phyloP scores from a whole-genome alignment of 1,140 invertebrate genomes.

The Drosophila orena region DNA sequence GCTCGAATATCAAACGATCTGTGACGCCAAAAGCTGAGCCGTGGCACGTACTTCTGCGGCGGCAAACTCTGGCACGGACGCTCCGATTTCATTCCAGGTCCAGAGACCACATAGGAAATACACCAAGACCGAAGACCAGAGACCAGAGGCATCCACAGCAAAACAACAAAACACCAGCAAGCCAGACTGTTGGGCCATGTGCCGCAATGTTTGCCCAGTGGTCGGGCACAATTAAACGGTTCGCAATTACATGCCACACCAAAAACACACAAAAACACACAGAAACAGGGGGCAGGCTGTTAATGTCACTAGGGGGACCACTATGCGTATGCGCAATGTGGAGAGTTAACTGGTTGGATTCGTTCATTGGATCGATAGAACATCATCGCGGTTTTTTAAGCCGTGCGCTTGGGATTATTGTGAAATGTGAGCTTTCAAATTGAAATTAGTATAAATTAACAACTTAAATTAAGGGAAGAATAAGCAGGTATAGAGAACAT shows the following conservation, averaged over 20 bases:
- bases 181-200: slow-evolving; percentile 22
- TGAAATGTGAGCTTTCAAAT: neutral
- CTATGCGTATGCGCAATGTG: slow-evolving; percentile 54
- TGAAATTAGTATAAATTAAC: neutral
- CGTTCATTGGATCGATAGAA: slow-evolving; percentile 19
- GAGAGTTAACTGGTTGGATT: slow-evolving; percentile 5
- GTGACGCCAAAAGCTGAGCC: slow-evolving; percentile 67
- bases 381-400: neutral
- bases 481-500: too few species aligned
- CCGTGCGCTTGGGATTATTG: neutral
- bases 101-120: slow-evolving; percentile 7
- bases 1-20: slow-evolving; percentile 77
- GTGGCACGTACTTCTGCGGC: slow-evolving; percentile 57
- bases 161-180: neutral
- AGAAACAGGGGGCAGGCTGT: neutral
- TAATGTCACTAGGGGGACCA: slow-evolving; percentile 16
- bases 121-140: slow-evolving; percentile 1
- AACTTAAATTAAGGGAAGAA: neutral
- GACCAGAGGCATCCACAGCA: neutral
- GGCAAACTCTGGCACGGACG: slow-evolving; percentile 3
- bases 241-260: slow-evolving; percentile 55
- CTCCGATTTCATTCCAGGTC: slow-evolving; percentile 46
- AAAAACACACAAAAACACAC: too few species aligned
- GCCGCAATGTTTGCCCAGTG: slow-evolving; percentile 43
- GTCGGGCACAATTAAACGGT: slow-evolving; percentile 57